Conservation (phyloP, 2,888 invertebrate species). For the Phorcus lineatus region DNA sequence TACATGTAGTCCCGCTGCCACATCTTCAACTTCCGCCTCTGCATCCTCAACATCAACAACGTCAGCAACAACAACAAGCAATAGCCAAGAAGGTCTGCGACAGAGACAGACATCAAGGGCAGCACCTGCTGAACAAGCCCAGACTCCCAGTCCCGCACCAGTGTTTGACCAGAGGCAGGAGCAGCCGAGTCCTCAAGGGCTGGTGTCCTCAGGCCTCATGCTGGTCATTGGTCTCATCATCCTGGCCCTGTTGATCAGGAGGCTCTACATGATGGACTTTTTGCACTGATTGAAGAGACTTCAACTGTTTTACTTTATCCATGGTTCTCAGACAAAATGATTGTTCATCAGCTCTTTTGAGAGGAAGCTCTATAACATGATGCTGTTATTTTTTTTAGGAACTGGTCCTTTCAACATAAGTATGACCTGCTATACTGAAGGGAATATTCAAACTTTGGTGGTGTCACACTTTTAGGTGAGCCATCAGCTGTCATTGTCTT, state of each 20-base stretch:
- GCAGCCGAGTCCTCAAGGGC: slow-evolving; percentile 14
- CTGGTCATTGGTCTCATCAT: slow-evolving; percentile 43
- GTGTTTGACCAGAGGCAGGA: neutral
- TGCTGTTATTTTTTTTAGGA: too few relatives aligned
- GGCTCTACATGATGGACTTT: slow-evolving; percentile 34
- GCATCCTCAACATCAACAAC: neutral
- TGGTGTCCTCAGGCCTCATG: slow-evolving; percentile 37
- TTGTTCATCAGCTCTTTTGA: too few relatives aligned
- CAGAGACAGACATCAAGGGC: slow-evolving; percentile 34
- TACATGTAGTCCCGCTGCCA: neutral
- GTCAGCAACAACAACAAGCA: neutral
- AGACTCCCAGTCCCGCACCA: slow-evolving; percentile 31
- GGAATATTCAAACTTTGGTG: too few relatives aligned
- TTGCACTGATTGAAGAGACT: neutral
- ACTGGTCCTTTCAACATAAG: too few relatives aligned
- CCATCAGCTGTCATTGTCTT: too few relatives aligned
- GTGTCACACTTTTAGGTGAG: too few relatives aligned
- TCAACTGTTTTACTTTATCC: too few relatives aligned
- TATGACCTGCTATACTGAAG: too few relatives aligned
- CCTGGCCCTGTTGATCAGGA: slow-evolving; percentile 38
- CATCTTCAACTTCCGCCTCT: neutral
- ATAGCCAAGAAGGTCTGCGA: slow-evolving; percentile 26
- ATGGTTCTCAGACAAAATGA: too few relatives aligned
- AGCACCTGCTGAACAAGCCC: too few relatives aligned
- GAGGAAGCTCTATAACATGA: too few relatives aligned